A percentile compares a stretch with the other conserved stretches of the same genome.
Evolutionary conservation across 2,888 invertebrate species (phyloP).

Genomic region (Hydropsyche betteni): DNA sequence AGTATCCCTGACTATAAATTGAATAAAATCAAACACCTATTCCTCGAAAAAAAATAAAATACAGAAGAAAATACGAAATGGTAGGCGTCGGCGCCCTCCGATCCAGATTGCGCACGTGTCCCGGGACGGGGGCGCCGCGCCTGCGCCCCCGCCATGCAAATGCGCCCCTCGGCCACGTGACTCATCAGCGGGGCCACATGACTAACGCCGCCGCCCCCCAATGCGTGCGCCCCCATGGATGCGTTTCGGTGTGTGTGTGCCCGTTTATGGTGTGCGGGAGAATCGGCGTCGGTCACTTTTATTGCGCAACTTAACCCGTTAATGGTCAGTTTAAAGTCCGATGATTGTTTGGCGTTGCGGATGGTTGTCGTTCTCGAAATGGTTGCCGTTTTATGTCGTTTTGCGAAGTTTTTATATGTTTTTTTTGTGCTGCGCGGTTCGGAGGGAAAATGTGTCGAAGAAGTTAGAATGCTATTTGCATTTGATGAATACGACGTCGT

Average conservation of each 20-base stretch:
- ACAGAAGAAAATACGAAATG: too few relatives aligned
- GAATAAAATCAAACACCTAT: too few relatives aligned
- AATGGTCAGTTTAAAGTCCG: not conserved
- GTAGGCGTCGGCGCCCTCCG: slow-evolving; percentile 10
- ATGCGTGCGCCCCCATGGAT: slow-evolving; percentile 19
- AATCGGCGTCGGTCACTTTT: not conserved
- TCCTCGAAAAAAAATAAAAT: too few relatives aligned
- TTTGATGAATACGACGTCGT: too few relatives aligned
- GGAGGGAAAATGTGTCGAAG: too few relatives aligned
- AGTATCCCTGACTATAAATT: too few relatives aligned
- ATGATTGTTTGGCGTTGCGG: too few relatives aligned
- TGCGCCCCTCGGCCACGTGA: slow-evolving; percentile 39
- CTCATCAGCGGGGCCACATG: slow-evolving; percentile 31
- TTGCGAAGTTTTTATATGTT: too few relatives aligned
- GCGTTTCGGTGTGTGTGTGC: not conserved
- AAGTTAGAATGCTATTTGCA: too few relatives aligned
- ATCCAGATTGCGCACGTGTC: slow-evolving; percentile 5
- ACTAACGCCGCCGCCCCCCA: slow-evolving; percentile 32
- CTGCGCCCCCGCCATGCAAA: slow-evolving; percentile 42
- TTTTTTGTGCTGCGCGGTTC: too few relatives aligned
- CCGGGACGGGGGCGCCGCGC: slow-evolving; percentile 33
- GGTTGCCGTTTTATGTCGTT: too few relatives aligned
- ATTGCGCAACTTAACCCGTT: slow-evolving; percentile 27
- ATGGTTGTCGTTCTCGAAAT: too few relatives aligned
- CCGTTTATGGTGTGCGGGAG: slow-evolving; percentile 9